These are phyloP conservation scores for Linurgus olivaceus DNA, from an alignment of 2,797 vertebrate genomes.

Conservation along the genomic window DNA sequence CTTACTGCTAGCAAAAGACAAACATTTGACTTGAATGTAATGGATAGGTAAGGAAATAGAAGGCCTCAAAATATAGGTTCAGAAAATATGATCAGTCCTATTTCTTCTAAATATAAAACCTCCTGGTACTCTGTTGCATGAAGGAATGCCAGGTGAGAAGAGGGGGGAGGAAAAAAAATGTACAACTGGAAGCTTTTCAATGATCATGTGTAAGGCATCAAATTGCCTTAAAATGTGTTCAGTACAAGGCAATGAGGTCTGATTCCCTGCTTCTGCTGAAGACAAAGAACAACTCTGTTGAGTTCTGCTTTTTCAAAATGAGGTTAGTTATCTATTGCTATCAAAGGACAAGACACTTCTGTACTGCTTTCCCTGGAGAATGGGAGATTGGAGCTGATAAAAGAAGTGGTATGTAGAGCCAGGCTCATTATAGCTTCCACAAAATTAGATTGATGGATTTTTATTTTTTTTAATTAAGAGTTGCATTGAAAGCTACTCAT, in stretches of 20 bases:
- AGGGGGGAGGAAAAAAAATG: background rate
- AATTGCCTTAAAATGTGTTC: conserved; percentile 1
- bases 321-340: conserved; percentile 46
- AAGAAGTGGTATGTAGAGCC: background rate
- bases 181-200: background rate
- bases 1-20: background rate
- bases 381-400: conserved; percentile 18
- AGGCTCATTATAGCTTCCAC: conserved; percentile 1
- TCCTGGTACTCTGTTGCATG: background rate
- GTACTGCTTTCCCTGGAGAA: conserved; percentile 31
- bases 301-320: conserved; percentile 42
- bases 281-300: conserved; percentile 52
- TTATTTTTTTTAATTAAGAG: background rate
- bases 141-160: background rate
- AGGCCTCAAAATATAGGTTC: background rate
- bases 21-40: background rate
- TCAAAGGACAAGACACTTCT: conserved; percentile 55
- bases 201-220: background rate
- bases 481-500: background rate
- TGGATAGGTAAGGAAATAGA: background rate
- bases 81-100: background rate
- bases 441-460: background rate
- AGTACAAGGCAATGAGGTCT: conserved; percentile 2
- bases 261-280: conserved; percentile 33
- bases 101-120: background rate